phyloP scores from a whole-genome alignment of 2,888 invertebrate species.

The Parnassius smintheus region DNA sequence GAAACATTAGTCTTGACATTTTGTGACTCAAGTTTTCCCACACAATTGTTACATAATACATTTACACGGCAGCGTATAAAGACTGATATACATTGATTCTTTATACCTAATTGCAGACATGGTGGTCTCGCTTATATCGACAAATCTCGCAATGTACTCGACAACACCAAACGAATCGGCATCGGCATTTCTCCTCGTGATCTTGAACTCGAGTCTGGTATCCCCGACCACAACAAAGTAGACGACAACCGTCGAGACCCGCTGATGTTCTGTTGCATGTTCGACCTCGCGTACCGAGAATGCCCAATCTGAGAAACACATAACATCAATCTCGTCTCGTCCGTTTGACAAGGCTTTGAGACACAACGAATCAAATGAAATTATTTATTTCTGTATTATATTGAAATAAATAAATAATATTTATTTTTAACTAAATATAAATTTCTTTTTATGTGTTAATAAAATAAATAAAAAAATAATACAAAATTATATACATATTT shows the following conservation, averaged over 20 bases:
- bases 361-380: too few species aligned
- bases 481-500: too few species aligned
- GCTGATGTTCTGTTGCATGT: constrained; percentile 92
- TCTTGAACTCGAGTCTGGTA: constrained; percentile 91
- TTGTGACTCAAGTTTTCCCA: constrained; percentile 12
- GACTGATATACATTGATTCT: not conserved
- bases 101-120: constrained; percentile 89
- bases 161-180: constrained; percentile 96
- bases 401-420: too few species aligned
- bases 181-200: constrained; percentile 93
- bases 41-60: not conserved
- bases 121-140: constrained; percentile 88
- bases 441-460: too few species aligned
- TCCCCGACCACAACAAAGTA: constrained; percentile 94
- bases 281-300: constrained; percentile 90
- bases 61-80: not conserved
- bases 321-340: too few species aligned
- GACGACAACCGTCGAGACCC: constrained; percentile 91
- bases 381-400: too few species aligned
- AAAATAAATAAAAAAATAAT: too few species aligned
- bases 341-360: too few species aligned
- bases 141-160: constrained; percentile 92
- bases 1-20: constrained; percentile 11
- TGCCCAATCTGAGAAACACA: constrained; percentile 83
- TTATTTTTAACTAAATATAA: too few species aligned